Conservation (phyloP, 1,140 invertebrate genomes). For the Nasonia vitripennis region DNA sequence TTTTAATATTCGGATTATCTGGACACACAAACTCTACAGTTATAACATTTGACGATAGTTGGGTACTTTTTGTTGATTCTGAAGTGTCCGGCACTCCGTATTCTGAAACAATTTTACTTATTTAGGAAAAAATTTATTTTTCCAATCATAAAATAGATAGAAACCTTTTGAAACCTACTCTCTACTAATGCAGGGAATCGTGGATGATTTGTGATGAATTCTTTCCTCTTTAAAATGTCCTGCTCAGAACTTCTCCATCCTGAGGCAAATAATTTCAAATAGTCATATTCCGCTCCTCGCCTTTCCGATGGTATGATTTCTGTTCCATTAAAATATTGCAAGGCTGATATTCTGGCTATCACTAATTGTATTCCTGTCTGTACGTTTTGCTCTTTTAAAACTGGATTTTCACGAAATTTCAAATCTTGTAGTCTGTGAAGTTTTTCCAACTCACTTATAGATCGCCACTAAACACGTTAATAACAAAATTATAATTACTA, state of each 20-base stretch:
- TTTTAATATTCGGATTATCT: constrained; percentile 75
- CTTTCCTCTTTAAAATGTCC: constrained; percentile 69
- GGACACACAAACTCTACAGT: constrained; percentile 77
- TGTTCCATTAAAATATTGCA: constrained; percentile 82
- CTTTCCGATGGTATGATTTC: constrained; percentile 81
- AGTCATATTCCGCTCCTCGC: constrained; percentile 91
- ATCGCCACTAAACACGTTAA: constrained; percentile 81
- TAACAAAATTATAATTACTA: constrained; percentile 28
- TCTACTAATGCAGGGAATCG: constrained; percentile 80
- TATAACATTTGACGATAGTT: constrained; percentile 84
- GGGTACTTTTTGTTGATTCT: constrained; percentile 78
- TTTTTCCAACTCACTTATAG: constrained; percentile 90
- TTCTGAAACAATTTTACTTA: constrained; percentile 74
- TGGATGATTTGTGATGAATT: constrained; percentile 84
- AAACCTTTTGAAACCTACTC: constrained; percentile 73
- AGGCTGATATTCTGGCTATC: constrained; percentile 81
- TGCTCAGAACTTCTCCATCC: constrained; percentile 81
- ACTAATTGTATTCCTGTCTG: constrained; percentile 85
- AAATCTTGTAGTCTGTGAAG: constrained; percentile 82
- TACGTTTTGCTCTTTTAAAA: constrained; percentile 79
- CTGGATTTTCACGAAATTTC: constrained; percentile 83
- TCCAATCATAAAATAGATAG: constrained; percentile 62
- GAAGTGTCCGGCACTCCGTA: constrained; percentile 87
- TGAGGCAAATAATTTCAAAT: constrained; percentile 86
- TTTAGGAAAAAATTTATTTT: background rate